Evolutionary conservation across 2,113 vertebrate genomes (phyloP).

Genomic region (Turnix velox): DNA sequence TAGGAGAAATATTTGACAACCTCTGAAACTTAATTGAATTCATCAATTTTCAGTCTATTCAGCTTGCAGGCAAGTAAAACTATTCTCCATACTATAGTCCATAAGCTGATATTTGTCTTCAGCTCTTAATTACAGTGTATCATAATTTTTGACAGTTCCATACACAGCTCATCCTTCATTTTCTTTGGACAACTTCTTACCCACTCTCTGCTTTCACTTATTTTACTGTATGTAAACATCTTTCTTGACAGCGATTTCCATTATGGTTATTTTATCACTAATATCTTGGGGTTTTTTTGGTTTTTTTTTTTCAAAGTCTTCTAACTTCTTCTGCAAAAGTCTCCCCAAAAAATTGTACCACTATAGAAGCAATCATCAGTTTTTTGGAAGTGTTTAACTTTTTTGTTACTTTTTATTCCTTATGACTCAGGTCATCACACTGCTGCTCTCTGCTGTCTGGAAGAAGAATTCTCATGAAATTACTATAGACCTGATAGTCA

Average conservation of each 20-base stretch:
- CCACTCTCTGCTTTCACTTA: background rate
- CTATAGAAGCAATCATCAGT: background rate
- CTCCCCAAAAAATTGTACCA: background rate
- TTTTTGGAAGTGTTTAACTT: background rate
- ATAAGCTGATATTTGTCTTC: background rate
- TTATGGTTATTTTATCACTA: background rate
- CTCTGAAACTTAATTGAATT: background rate
- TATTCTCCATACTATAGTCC: background rate
- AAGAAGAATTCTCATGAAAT: background rate
- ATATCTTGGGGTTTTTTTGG: too few species aligned
- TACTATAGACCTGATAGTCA: background rate
- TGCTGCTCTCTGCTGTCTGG: conserved; percentile 52
- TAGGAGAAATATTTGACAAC: background rate
- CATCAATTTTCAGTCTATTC: background rate
- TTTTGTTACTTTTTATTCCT: background rate
- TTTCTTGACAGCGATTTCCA: background rate
- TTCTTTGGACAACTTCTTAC: background rate
- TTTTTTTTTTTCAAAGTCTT: background rate
- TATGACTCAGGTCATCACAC: background rate
- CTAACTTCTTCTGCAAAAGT: background rate
- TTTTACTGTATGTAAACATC: background rate
- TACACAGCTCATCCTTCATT: background rate
- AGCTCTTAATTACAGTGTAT: background rate
- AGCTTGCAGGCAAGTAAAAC: background rate
- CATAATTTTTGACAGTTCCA: background rate